Evolutionary conservation across 2,888 invertebrate genomes (phyloP).

Genomic region (Holacanthella duospinosa): DNA sequence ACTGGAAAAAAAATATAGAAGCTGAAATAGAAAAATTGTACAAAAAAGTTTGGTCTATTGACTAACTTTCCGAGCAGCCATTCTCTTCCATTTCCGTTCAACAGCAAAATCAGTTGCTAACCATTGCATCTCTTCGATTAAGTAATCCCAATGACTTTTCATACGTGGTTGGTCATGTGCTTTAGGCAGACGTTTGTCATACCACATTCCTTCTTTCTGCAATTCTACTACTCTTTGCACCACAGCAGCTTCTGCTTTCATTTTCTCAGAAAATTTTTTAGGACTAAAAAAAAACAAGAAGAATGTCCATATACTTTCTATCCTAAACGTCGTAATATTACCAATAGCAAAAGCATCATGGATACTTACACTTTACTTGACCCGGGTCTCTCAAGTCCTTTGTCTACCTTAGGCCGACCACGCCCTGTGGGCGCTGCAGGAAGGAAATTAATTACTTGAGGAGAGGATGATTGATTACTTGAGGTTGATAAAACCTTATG

Average conservation of each 20-base stretch:
- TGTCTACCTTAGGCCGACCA: too few relatives aligned
- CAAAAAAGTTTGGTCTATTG: neutral
- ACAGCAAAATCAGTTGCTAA: conserved; percentile 93
- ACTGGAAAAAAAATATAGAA: conserved; percentile 47
- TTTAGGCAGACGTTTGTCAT: conserved; percentile 47
- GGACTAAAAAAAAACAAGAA: conserved; percentile 17
- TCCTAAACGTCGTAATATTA: too few relatives aligned
- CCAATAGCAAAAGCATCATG: too few relatives aligned
- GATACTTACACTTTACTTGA: too few relatives aligned
- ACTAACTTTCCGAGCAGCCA: conserved; percentile 67
- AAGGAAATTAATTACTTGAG: too few relatives aligned
- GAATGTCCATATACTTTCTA: too few relatives aligned
- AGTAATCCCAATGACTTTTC: conserved; percentile 97
- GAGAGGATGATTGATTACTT: too few relatives aligned
- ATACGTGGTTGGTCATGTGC: conserved; percentile 23
- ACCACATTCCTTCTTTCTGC: conserved; percentile 90
- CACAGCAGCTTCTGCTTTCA: conserved; percentile 69
- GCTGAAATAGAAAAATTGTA: conserved; percentile 4
- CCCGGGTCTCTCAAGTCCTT: too few relatives aligned
- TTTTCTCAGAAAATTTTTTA: conserved; percentile 29
- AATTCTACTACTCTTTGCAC: conserved; percentile 83
- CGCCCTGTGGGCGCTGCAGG: too few relatives aligned
- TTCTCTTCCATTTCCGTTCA: conserved; percentile 96
- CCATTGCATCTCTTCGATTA: conserved; percentile 98
- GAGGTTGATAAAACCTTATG: too few relatives aligned